A percentile compares a stretch with the other conserved stretches of the same genome.
Evolutionary conservation across 2,888 invertebrate species (phyloP).

Genomic region (Cephalotes varians): DNA sequence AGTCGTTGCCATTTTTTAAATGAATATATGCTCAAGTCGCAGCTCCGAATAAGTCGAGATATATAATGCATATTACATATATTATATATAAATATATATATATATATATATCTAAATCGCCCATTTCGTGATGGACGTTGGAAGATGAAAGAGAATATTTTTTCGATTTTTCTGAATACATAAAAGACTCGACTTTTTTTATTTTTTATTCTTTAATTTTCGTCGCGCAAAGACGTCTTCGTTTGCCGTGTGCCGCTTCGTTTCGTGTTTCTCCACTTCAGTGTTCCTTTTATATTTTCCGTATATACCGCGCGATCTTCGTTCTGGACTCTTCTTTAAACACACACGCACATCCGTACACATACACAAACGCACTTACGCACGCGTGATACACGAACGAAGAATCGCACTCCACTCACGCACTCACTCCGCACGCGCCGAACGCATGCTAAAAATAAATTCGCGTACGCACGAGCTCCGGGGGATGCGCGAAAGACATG

Average conservation of each 20-base stretch:
- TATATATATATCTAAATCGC: constrained; percentile 66
- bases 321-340: constrained; percentile 72
- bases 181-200: constrained; percentile 66
- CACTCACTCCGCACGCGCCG: constrained; percentile 37
- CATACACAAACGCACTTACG: constrained; percentile 32
- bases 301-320: constrained; percentile 66
- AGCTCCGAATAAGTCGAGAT: constrained; percentile 77
- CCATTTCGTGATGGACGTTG: constrained; percentile 64
- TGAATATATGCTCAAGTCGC: constrained; percentile 80
- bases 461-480: constrained; percentile 49
- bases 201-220: constrained; percentile 27
- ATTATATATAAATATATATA: constrained; percentile 73
- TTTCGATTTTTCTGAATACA: constrained; percentile 71
- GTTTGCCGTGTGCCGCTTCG: constrained; percentile 64
- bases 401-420: constrained; percentile 43
- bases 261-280: constrained; percentile 51
- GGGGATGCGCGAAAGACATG: constrained; percentile 24
- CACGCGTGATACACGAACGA: constrained; percentile 47
- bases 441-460: constrained; percentile 55
- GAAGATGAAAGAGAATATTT: constrained; percentile 69
- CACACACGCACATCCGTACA: no score
- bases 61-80: constrained; percentile 76
- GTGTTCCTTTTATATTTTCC: constrained; percentile 54
- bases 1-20: constrained; percentile 81
- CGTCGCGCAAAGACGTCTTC: constrained; percentile 51